These are phyloP conservation scores for Unio delphinus DNA, from an alignment of 2,888 invertebrate genomes.

Conservation along the genomic window DNA sequence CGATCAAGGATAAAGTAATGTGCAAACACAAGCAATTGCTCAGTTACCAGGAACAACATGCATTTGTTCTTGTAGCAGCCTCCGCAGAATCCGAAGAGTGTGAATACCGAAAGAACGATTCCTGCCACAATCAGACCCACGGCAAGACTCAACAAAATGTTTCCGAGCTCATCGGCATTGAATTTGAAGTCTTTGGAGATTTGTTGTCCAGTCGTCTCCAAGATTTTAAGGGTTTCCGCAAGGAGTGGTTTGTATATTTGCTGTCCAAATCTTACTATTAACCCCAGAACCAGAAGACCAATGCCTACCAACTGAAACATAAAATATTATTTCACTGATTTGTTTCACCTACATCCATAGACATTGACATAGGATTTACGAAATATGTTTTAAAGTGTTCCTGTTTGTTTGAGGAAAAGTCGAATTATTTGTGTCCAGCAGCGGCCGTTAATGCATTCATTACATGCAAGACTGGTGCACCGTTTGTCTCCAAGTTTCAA, in stretches of 20 bases:
- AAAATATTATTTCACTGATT: neutral
- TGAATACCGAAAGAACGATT: conserved; percentile 32
- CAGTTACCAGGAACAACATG: conserved; percentile 36
- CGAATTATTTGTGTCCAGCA: too few relatives aligned
- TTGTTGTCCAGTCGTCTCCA: conserved; percentile 17
- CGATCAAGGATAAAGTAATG: too few relatives aligned
- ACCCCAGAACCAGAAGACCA: conserved; percentile 25
- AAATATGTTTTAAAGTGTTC: too few relatives aligned
- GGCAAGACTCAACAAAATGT: conserved; percentile 29
- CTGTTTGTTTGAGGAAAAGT: too few relatives aligned
- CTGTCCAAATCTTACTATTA: conserved; percentile 33
- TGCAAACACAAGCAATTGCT: neutral
- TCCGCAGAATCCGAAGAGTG: conserved; percentile 50
- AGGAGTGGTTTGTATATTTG: conserved; percentile 29
- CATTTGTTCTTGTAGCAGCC: conserved; percentile 45
- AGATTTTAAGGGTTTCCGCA: conserved; percentile 18
- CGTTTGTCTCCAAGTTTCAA: too few relatives aligned
- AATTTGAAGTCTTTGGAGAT: conserved; percentile 30
- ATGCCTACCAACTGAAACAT: conserved; percentile 38
- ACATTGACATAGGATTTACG: neutral
- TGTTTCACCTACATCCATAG: neutral
- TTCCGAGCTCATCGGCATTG: conserved; percentile 24
- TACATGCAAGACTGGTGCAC: too few relatives aligned
- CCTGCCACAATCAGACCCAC: conserved; percentile 48
- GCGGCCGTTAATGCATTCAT: too few relatives aligned